A percentile compares a stretch with the other conserved stretches of the same genome.
These are phyloP conservation scores for Peromyscus eremicus DNA, from an alignment of 2,797 vertebrate species.

Conservation along the genomic window DNA sequence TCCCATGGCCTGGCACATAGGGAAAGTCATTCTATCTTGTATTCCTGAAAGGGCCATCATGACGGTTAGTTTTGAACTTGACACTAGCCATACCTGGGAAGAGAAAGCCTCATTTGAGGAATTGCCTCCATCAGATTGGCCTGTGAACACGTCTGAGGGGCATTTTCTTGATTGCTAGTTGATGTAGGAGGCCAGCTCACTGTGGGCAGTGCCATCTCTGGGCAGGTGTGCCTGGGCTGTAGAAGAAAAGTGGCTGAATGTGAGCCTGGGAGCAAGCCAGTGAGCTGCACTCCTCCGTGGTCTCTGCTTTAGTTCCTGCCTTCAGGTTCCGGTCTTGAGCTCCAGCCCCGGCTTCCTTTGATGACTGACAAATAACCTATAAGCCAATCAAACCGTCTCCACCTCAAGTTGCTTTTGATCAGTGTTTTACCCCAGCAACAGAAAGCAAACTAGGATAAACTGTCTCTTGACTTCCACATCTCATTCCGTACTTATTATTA, in stretches of 20 bases:
- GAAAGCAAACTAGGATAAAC: not conserved
- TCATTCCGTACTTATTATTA: not conserved
- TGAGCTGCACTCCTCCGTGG: not conserved
- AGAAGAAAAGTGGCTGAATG: too few relatives aligned
- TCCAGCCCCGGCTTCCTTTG: not conserved
- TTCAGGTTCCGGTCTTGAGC: not conserved
- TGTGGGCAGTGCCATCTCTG: too few relatives aligned
- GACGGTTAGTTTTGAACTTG: not conserved
- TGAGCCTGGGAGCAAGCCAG: too few relatives aligned
- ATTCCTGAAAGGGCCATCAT: not conserved
- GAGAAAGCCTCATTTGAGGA: not conserved
- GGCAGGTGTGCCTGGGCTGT: too few relatives aligned
- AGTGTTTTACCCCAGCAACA: not conserved
- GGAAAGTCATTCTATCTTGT: not conserved
- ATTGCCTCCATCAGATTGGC: too few relatives aligned
- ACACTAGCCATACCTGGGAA: not conserved
- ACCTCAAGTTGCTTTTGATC: too few relatives aligned
- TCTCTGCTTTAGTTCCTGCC: not conserved
- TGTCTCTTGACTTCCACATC: not conserved
- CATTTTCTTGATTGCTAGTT: not conserved
- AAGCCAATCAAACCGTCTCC: too few relatives aligned
- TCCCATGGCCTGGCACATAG: not conserved
- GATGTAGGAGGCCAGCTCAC: too few relatives aligned
- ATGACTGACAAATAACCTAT: too few relatives aligned
- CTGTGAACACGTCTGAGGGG: not conserved